Percentiles rank a stretch among this genome's conserved stretches.
phyloP scores from a whole-genome alignment of 2,797 vertebrate species.

The Capromys pilorides region DNA sequence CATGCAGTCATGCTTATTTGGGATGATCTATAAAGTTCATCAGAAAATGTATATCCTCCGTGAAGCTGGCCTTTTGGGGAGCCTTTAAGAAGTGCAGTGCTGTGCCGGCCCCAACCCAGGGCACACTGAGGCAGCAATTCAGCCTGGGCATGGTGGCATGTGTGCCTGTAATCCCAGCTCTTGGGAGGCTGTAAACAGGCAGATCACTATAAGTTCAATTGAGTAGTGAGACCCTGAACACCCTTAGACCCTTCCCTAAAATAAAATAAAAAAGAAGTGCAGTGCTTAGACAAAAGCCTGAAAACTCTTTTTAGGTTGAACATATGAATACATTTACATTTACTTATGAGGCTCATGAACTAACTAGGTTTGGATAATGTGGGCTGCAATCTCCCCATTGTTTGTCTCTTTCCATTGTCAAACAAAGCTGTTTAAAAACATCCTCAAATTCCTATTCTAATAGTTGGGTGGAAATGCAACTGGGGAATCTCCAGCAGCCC shows the following conservation, averaged over 20 bases:
- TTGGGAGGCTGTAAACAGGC: too few relatives aligned
- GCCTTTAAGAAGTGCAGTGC: neutral
- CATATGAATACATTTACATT: neutral
- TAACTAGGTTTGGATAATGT: neutral
- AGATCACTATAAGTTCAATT: too few relatives aligned
- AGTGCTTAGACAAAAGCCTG: neutral
- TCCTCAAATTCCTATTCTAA: neutral
- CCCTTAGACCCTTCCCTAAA: too few relatives aligned
- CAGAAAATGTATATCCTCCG: neutral
- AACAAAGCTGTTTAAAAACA: neutral
- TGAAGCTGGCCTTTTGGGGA: neutral
- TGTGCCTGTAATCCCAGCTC: too few relatives aligned
- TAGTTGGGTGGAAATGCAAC: neutral
- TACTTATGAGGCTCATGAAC: neutral
- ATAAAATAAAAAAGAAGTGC: neutral
- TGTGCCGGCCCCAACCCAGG: neutral
- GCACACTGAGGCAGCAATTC: too few relatives aligned
- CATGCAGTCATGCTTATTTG: slow-evolving; percentile 11
- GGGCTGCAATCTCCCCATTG: neutral
- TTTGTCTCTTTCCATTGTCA: neutral
- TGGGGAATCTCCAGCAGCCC: neutral
- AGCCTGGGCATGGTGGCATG: too few relatives aligned
- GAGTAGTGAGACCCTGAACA: too few relatives aligned
- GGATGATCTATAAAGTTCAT: neutral
- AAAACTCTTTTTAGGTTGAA: neutral